A percentile compares a stretch with the other conserved stretches of the same genome.
These are phyloP conservation scores for Thymallus thymallus DNA, from an alignment of 2,113 vertebrate genomes.

Conservation along the genomic window DNA sequence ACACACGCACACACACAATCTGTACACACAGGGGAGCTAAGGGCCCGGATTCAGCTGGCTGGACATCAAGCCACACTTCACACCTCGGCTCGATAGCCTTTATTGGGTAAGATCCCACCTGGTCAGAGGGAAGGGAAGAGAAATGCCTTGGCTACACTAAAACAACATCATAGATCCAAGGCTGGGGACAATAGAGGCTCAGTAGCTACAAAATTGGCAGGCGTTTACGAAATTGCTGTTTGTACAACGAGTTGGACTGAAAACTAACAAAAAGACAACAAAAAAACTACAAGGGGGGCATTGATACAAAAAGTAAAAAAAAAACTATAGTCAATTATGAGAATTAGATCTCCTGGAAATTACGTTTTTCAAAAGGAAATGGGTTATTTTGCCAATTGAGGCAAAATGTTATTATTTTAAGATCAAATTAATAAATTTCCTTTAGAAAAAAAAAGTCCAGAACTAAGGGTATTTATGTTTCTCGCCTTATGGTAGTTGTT, in stretches of 20 bases:
- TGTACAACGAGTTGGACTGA: not conserved
- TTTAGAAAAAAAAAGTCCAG: not conserved
- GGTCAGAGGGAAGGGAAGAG: constrained; percentile 45
- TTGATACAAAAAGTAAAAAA: no score
- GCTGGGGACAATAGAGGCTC: constrained; percentile 45
- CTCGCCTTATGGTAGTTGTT: no score
- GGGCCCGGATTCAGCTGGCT: constrained; percentile 48
- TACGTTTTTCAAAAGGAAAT: not conserved
- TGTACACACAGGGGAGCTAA: constrained; percentile 34
- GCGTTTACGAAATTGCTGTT: constrained; percentile 32
- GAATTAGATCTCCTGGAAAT: no score
- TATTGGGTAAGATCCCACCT: constrained; percentile 58
- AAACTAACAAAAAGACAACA: no score
- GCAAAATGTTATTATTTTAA: no score
- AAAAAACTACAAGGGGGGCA: not conserved
- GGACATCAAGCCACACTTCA: constrained; percentile 67
- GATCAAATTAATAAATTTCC: not conserved
- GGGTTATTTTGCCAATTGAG: not conserved
- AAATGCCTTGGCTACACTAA: constrained; percentile 57
- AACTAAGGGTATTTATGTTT: not conserved
- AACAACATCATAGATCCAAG: constrained; percentile 54
- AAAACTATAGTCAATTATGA: no score
- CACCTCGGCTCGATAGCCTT: constrained; percentile 60
- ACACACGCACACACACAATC: constrained; percentile 14
- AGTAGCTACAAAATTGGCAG: constrained; percentile 25